Base-by-base conservation (phyloP, 2,113 vertebrate genomes). In the Hemiprocne comata region DNA sequence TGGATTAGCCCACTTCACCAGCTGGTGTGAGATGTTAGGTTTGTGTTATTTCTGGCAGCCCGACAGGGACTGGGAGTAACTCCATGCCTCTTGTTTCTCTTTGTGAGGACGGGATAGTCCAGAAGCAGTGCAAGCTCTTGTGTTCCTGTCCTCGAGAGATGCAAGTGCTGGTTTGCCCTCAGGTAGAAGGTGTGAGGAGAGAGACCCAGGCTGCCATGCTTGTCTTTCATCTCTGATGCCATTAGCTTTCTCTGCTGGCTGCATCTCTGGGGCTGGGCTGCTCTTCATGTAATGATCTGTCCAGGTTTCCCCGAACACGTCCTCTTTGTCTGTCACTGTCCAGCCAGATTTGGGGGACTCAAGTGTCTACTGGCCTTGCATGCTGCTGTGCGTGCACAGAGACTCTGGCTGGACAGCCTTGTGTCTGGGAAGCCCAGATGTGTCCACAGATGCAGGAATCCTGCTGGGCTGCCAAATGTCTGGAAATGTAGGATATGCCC, bases 31-130 rank as follows among this genome's bases (percentile, higher is more conserved):
- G 81, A 94, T 57, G 50, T 89, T 93, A 94, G 62, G 70, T 97
- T 96, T 94, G 71, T 94, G 87, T 96, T 96, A 97, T 96, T 96
- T 97, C 85, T 97, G 96, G 96, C 90, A 96, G 66, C 58, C 92
- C 93, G 81, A 40, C 1, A 0, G 86, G 94, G 87, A 85, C 90
- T 91, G 91, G 87, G 88, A 95, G 88, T 84, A 84, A 78, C 85
- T 95, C 85, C 73, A 69, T 91, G 87, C 66, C 71, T 94, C 11
- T 48, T 53, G 40, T 87, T 94, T 82, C 92, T 88, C 88, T 75
- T 85, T 65, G 53, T 15, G 19, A 78, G 88, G 88, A 83, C 87
- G 81, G 69, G 46, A 26, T 55, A 80, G 81, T 72, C 40, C 77
- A 91, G 87, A 82, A 82, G 81, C 51, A 73, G 64, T 15, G 24